Conservation (phyloP, 30 jellyfish, hydroid and myxozoan genomes). For the Phacellophora camtschatica region DNA sequence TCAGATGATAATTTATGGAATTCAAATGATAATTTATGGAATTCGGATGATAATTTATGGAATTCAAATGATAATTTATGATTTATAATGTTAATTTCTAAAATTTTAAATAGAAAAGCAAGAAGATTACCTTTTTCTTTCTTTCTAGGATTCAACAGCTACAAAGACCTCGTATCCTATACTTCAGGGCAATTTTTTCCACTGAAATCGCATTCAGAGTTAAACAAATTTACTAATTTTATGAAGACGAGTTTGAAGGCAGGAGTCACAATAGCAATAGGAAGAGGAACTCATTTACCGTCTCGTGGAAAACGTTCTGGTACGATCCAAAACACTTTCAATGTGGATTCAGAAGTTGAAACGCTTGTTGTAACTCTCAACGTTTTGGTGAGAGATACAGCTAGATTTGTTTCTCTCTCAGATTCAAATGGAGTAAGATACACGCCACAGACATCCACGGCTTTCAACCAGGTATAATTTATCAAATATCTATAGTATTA, state of each 20-base stretch:
- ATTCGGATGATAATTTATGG: no score
- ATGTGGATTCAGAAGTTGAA: slow-evolving; percentile 41
- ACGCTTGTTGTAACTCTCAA: slow-evolving; percentile 27
- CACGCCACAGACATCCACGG: slow-evolving; percentile 17
- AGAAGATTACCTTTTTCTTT: no score
- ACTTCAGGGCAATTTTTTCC: slow-evolving; percentile 81
- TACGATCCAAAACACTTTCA: background rate
- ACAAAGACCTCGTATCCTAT: slow-evolving; percentile 69
- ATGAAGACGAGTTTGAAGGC: slow-evolving; percentile 43
- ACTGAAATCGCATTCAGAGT: slow-evolving; percentile 15
- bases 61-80: no score
- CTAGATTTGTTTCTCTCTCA: background rate
- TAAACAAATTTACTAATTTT: slow-evolving; percentile 24
- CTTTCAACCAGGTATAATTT: slow-evolving; percentile 21
- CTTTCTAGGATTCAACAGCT: slow-evolving; percentile 56
- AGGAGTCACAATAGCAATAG: slow-evolving; percentile 61
- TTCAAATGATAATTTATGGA: no score
- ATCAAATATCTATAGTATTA: slow-evolving; percentile 35
- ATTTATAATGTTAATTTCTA: no score
- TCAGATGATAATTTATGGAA: no score
- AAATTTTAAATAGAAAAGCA: no score
- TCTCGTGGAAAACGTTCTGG: background rate
- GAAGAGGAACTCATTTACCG: background rate
- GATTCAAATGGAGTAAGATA: slow-evolving; percentile 33
- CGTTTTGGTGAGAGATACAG: slow-evolving; percentile 19